Percentiles rank a stretch among this genome's conserved stretches.
phyloP scores from a whole-genome alignment of 2,888 invertebrate species.

The Diadegma fenestrale region DNA sequence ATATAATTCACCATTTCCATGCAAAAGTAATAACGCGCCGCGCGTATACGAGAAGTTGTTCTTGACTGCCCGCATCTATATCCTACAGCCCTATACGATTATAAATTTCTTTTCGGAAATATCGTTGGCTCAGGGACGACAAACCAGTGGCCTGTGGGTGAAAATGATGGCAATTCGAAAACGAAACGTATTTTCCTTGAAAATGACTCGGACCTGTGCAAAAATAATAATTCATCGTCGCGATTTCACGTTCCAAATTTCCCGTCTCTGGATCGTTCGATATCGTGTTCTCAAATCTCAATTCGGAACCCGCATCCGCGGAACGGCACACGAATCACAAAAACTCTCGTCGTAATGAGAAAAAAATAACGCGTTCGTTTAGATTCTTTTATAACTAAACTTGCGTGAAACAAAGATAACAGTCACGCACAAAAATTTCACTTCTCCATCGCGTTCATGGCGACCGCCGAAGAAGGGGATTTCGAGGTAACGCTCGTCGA shows the following conservation, averaged over 20 bases:
- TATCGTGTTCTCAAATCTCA: background rate
- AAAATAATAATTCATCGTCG: background rate
- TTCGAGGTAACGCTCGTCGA: slow-evolving; percentile 33
- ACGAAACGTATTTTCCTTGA: background rate
- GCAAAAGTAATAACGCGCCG: slow-evolving; percentile 57
- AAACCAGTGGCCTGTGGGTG: background rate
- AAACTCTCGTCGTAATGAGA: background rate
- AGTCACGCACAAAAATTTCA: slow-evolving; percentile 78
- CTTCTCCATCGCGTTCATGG: slow-evolving; percentile 74
- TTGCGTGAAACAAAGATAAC: slow-evolving; percentile 77
- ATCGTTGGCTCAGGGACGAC: background rate
- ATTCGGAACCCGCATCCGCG: background rate
- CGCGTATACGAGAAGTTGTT: slow-evolving; percentile 30
- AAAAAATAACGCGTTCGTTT: background rate
- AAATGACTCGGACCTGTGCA: background rate
- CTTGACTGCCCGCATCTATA: slow-evolving; percentile 23
- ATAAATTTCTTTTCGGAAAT: background rate
- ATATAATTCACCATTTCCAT: slow-evolving; percentile 60
- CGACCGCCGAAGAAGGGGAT: slow-evolving; percentile 28
- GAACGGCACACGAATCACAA: background rate
- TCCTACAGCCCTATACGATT: background rate
- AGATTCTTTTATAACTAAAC: slow-evolving; percentile 28
- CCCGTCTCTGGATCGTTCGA: background rate
- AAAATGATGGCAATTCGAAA: background rate
- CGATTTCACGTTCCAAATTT: background rate